Conservation (phyloP, 2,113 vertebrate genomes). For the Brachyistius frenatus region DNA sequence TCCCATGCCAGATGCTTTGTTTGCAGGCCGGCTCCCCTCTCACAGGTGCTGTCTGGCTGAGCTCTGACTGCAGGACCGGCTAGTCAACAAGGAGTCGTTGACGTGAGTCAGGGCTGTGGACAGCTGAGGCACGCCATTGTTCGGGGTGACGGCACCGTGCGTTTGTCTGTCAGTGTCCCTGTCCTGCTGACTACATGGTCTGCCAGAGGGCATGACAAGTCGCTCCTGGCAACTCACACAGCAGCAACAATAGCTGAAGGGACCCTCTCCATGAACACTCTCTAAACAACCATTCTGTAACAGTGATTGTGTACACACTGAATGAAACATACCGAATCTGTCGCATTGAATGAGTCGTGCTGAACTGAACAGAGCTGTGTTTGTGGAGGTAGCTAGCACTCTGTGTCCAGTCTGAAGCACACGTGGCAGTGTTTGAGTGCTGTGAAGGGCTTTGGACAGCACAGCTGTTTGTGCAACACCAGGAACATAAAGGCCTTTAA, state of each 20-base stretch:
- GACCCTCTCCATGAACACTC: slow-evolving; percentile 13
- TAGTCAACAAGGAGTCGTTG: slow-evolving; percentile 13
- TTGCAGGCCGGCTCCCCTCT: slow-evolving; percentile 5
- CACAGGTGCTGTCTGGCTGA: slow-evolving; percentile 41
- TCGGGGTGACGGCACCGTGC: slow-evolving; percentile 38
- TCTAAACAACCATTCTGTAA: background rate
- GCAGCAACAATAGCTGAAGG: slow-evolving; percentile 35
- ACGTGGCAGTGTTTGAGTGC: background rate
- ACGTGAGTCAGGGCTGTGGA: slow-evolving; percentile 37
- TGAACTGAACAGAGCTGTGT: slow-evolving; percentile 13
- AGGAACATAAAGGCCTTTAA: slow-evolving; percentile 57
- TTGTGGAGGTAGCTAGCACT: slow-evolving; percentile 51
- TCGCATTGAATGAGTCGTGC: slow-evolving; percentile 30
- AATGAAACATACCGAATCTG: slow-evolving; percentile 51
- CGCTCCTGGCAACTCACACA: slow-evolving; percentile 16
- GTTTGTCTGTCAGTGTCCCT: slow-evolving; percentile 27
- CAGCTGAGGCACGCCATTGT: slow-evolving; percentile 60
- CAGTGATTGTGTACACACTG: slow-evolving; percentile 6
- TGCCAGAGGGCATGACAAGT: slow-evolving; percentile 12
- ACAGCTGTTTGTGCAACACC: slow-evolving; percentile 44
- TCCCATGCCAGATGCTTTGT: background rate
- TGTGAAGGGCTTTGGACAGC: slow-evolving; percentile 7
- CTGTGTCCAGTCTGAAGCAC: slow-evolving; percentile 33
- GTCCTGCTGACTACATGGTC: slow-evolving; percentile 41
- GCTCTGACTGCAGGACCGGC: slow-evolving; percentile 12